Evolutionary conservation across 2,888 invertebrate genomes (phyloP).

Genomic region (Aproaerema taeniolella): DNA sequence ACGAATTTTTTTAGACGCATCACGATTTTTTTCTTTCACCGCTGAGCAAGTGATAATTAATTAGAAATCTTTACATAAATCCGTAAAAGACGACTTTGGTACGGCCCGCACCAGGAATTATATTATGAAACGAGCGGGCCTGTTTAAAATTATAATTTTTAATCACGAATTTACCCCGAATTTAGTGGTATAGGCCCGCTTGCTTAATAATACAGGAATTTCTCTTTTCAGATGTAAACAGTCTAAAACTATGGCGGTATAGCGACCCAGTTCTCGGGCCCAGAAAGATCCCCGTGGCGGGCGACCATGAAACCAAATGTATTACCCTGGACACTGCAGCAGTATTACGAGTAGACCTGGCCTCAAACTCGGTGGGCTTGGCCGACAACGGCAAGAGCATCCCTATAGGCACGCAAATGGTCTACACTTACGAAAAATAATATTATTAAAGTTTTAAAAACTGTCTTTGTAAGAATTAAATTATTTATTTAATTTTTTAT

Average conservation of each 20-base stretch:
- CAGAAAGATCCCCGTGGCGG: slow-evolving; percentile 83
- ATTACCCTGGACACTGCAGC: slow-evolving; percentile 59
- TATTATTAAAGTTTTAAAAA: neutral
- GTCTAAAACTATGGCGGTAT: slow-evolving; percentile 86
- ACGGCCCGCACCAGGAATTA: too few relatives aligned
- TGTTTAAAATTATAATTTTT: too few relatives aligned
- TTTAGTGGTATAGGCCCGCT: too few relatives aligned
- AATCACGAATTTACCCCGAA: too few relatives aligned
- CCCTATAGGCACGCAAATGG: slow-evolving; percentile 70
- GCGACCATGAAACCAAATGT: slow-evolving; percentile 81
- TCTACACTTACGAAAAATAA: slow-evolving; percentile 70
- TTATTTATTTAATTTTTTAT: slow-evolving; percentile 29
- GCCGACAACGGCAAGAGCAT: slow-evolving; percentile 55
- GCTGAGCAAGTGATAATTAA: too few relatives aligned
- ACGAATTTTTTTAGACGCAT: too few relatives aligned
- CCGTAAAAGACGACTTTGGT: too few relatives aligned
- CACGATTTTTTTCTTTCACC: too few relatives aligned
- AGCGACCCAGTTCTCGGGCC: slow-evolving; percentile 86
- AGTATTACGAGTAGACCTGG: slow-evolving; percentile 71
- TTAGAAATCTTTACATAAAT: too few relatives aligned
- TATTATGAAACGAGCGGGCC: too few relatives aligned
- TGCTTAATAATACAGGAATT: too few relatives aligned
- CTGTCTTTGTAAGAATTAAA: slow-evolving; percentile 22
- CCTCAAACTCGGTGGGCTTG: slow-evolving; percentile 57
- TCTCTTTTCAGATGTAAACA: slow-evolving; percentile 74